Percentiles rank a stretch among this genome's conserved stretches.
These are phyloP conservation scores for Synanthedon vespiformis DNA, from an alignment of 2,888 invertebrate species.

Conservation along the genomic window DNA sequence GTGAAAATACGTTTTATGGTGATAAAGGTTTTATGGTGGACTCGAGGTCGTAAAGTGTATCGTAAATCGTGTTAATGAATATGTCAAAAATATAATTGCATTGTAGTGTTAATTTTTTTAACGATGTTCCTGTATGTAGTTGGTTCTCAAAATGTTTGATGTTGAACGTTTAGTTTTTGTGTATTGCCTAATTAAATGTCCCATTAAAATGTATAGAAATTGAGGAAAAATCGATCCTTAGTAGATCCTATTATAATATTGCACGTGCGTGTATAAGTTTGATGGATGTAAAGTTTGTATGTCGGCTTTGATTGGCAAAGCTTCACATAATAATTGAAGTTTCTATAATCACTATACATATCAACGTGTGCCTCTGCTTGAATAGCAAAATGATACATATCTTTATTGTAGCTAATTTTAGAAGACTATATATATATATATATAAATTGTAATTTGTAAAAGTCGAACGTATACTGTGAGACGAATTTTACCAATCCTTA, in stretches of 20 bases:
- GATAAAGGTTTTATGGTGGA: too few relatives aligned
- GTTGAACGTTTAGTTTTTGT: slow-evolving; percentile 25
- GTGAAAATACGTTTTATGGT: too few relatives aligned
- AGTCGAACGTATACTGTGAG: slow-evolving; percentile 51
- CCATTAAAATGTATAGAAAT: neutral
- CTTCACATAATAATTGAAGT: slow-evolving; percentile 30
- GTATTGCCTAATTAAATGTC: slow-evolving; percentile 3
- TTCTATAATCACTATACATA: slow-evolving; percentile 52
- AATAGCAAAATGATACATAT: slow-evolving; percentile 62
- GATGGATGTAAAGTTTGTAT: slow-evolving; percentile 6
- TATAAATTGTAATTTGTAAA: slow-evolving; percentile 27
- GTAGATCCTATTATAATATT: slow-evolving; percentile 9
- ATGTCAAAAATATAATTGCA: too few relatives aligned
- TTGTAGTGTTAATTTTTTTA: too few relatives aligned
- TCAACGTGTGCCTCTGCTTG: slow-evolving; percentile 69
- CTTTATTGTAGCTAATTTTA: slow-evolving; percentile 58
- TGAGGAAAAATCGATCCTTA: slow-evolving; percentile 13
- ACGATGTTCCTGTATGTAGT: slow-evolving; percentile 42
- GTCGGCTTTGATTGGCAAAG: slow-evolving; percentile 58
- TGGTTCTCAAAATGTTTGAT: slow-evolving; percentile 24
- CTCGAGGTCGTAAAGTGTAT: too few relatives aligned
- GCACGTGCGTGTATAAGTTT: slow-evolving; percentile 17
- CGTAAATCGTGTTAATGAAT: too few relatives aligned
- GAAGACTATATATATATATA: slow-evolving; percentile 55
- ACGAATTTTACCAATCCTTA: slow-evolving; percentile 32